Base-by-base conservation (phyloP, 1,140 invertebrate genomes). In the Heliconius eleuchia region DNA sequence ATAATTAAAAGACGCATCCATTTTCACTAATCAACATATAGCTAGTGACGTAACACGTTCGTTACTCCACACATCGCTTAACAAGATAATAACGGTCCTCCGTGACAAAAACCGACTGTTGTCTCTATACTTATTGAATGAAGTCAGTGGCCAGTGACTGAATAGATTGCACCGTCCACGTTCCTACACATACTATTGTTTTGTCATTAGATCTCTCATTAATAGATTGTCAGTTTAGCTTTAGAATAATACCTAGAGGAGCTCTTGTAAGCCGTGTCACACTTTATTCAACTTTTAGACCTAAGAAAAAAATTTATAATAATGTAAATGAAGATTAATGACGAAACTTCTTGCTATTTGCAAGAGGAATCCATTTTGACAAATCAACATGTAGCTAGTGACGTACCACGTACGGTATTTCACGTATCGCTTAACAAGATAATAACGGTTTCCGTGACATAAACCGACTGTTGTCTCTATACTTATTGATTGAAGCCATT, bases 1-100 rank as follows among this genome's bases (percentile, higher is more conserved):
- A 4, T 71, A 72, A 77, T 71, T 71, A 5, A 71, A 71, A 77
- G 46, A 77, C 6, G 76, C 72, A 77, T 71, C 37, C 37, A 37
- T 60, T 74, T 74, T 78, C 72, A 73, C 55, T 74, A 39, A 37
- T 70, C 30, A 37, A 71, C 66, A 71, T 71, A 73, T 76, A 34
- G 55, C 71, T n/a, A 80, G 74, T 80, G 55, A 80, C 79, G 78
- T 76, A 77, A 77, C 42, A 73, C 52, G 52, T 57, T 74, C 79
- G 79, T 72, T 76, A 81, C 76, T 81, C 73, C 39, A 73, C 73
- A 77, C 83, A 80, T 86, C 82, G 80, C 77, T 80, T 84, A 84
- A 86, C 83, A 86, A 86, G 82, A 83, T 84, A 86, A 86, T 86
- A 84, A 86, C 85, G 80, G 78, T 84, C 79, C 30, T 81, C 82